Base-by-base conservation (phyloP, 2,113 vertebrate genomes). In the Chaetura pelagica region DNA sequence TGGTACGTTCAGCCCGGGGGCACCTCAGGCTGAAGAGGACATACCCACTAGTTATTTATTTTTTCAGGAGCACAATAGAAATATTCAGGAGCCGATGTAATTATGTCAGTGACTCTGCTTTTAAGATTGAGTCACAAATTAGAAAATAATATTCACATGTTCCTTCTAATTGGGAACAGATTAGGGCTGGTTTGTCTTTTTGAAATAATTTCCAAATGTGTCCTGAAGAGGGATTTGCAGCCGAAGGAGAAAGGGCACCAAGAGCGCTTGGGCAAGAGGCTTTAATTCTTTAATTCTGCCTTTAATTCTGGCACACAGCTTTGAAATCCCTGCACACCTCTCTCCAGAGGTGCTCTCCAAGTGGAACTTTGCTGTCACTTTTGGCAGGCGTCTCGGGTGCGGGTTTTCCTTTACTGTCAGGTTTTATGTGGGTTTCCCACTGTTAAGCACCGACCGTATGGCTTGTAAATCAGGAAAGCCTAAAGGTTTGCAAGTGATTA, bases 41-140 rank as follows among this genome's bases (percentile, higher is more conserved):
- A 7, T 90, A 84, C 18, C 91, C 79, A n/a, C 87, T 75, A 2
- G 24, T 96, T 55, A 0, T 68, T 77, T 78, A 85, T 21, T 48
- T 48, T 94, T 66, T n/a, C 64, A 11, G 88, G 96, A 97, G 94
- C 86, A 95, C 94, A 94, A 98, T 92, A 96, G 97, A 92, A 97
- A 97, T 96, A 95, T 97, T 97, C 97, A 97, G 96, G 76, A 97
- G 96, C 91, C 44, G 7, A 52, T 84, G 71, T 98, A 98, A 98
- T 99, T 98, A 98, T 97, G 98, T 97, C 98, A 98, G 97, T 98
- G 98, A 98, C 96, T 97, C 97, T 95, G 96, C 98, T 98, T 96
- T 97, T 98, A 98, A 95, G 98, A 98, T 96, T 82, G 69, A 97
- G 93, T 97, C 97, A 96, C 97, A 97, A 98, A 98, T 98, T 97